These are phyloP conservation scores for Acipenser oxyrinchus DNA, from an alignment of 2,797 vertebrate genomes.

Conservation along the genomic window DNA sequence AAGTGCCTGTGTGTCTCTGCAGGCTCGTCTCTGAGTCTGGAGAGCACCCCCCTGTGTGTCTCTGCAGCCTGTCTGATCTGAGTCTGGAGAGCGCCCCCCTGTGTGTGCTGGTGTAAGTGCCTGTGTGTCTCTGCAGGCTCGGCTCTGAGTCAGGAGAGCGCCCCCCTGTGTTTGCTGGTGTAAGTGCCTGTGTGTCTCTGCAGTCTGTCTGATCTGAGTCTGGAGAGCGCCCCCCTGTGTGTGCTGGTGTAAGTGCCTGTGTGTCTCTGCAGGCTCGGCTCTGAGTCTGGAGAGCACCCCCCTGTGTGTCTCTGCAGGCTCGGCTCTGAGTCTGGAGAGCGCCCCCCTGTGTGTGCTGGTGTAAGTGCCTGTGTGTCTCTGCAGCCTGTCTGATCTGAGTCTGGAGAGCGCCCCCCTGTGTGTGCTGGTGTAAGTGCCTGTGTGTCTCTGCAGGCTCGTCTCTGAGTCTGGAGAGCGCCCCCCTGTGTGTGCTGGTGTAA, in stretches of 20 bases:
- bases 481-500: not conserved
- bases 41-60: not conserved
- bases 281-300: slow-evolving; percentile 48
- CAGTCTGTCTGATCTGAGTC: slow-evolving; percentile 70
- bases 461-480: slow-evolving; percentile 52
- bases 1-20: not conserved
- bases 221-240: slow-evolving; percentile 43
- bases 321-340: no score
- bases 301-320: not conserved
- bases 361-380: not conserved
- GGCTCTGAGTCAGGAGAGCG: slow-evolving; percentile 53
- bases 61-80: slow-evolving; percentile 70
- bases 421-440: not conserved
- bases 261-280: slow-evolving; percentile 59
- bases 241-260: not conserved
- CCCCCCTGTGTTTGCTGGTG: slow-evolving; percentile 12
- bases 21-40: no score
- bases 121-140: slow-evolving; percentile 56
- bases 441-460: slow-evolving; percentile 62
- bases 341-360: not conserved
- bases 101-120: not conserved
- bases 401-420: slow-evolving; percentile 44
- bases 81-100: slow-evolving; percentile 45
- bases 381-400: slow-evolving; percentile 70
- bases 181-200: not conserved